Base-by-base conservation (phyloP, 2,113 vertebrate species). In the Phalacrocorax brasilianus region DNA sequence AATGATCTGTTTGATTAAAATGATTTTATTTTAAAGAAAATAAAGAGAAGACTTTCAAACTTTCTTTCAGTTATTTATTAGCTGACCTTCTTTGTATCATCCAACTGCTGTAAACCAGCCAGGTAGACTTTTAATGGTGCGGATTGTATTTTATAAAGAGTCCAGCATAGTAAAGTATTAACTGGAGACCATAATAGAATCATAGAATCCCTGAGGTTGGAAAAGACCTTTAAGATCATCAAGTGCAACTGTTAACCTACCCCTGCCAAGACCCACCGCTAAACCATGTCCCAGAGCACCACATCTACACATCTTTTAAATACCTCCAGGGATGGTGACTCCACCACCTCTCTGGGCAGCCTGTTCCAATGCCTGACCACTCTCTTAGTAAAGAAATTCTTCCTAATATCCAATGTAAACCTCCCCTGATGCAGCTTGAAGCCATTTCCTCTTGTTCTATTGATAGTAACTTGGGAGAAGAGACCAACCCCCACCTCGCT, bases 71-170 rank as follows among this genome's bases (percentile, higher is more conserved):
- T 45, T 91, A 73, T 91, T 81, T 71, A 89, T 78, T 92, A 86
- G 24, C 62, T 77, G 4, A 67, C 89, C 55, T 45, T 88, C 49
- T 86, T 89, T 91, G 35, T 84, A 32, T 70, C 30, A 61, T 75
- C 56, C 28, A 49, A 6, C 58, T 63, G 53, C 91, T 95, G 35
- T 85, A 89, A 91, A 62, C 20, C 62, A 78, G 76, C 40, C 77
- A 81, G 89, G 49, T 89, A 78, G 84, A 81, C 26, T 81, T 82
- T 72, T 89, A 91, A 79, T 42, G 58, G 70, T 79, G 50, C 4
- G 2, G 56, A 62, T 85, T 95, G 59, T 95, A 62, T 96, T 97
- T 95, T 89, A 58, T 83, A 79, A 63, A 67, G 65, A 62, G 76
- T 75, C 27, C 27, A 75, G 73, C 56, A 71, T 86, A 96, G 91